Evolutionary conservation across 2,797 vertebrate species (phyloP).

Genomic region (Pyrocephalus nanus): DNA sequence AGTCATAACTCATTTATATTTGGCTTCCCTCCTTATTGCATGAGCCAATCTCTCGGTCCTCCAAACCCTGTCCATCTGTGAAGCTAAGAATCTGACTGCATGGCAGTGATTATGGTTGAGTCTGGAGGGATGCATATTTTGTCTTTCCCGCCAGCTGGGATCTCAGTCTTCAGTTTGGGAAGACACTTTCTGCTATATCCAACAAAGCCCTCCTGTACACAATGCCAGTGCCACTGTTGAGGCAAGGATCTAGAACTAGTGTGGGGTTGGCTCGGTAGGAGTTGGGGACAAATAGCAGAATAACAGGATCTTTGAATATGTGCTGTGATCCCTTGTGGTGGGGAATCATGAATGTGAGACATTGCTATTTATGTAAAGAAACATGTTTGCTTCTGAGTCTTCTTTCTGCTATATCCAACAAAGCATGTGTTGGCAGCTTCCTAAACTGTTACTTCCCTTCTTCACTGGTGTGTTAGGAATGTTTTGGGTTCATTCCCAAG

Average conservation of each 20-base stretch:
- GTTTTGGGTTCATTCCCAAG: not conserved
- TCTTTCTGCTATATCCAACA: not conserved
- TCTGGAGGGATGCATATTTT: not conserved
- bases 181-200: too few relatives aligned
- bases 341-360: not conserved
- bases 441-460: not conserved
- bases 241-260: not conserved
- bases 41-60: not conserved
- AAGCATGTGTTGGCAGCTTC: not conserved
- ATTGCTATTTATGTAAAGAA: not conserved
- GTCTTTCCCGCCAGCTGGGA: not conserved
- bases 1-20: not conserved
- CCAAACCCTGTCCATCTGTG: not conserved
- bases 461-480: not conserved
- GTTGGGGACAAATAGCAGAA: not conserved
- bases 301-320: not conserved
- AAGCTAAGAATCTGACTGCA: not conserved
- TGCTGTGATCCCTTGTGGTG: not conserved
- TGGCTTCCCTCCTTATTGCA: not conserved
- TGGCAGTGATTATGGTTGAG: not conserved
- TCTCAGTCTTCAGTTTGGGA: not conserved
- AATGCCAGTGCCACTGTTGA: not conserved
- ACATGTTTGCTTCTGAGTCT: not conserved
- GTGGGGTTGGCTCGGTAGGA: not conserved
- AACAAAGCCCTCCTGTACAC: accelerated